Evolutionary conservation across 2,113 vertebrate species (phyloP), one percentile per base, ranked within the genome.

Genomic region (Corapipo altera): DNA sequence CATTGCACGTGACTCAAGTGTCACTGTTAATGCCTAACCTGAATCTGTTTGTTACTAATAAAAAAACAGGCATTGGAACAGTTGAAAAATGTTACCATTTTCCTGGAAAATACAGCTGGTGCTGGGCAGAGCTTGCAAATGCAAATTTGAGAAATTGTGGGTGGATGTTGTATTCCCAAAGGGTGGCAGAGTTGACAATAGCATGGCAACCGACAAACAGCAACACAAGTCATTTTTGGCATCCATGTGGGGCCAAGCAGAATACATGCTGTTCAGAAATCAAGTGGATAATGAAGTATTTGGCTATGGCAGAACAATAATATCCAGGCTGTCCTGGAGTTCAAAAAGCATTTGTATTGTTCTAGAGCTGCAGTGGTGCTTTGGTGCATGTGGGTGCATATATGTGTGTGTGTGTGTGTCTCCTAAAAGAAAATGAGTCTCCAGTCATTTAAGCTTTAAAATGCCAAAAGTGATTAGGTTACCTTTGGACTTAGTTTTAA

Each of bases 401-500:
- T 51, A 1, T 58, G 3, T 3, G 0, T 51, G 2, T 58, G 3
- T 65, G 9, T 64, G 4, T 49, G 13, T 49, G 5, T 52, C 21
- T 82, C 43, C 33, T 55, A 55, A 79, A 48, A 59, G 11, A 80
- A 73, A 72, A 52, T 6, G 9, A 52, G 18, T 46, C 27, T 46
- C 7, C 19, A 52, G 1, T 76, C 49, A 59, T 43, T 85, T 88
- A 62, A 35, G 49, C 20, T 73, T 74, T 16, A 35, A n/a, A 85
- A 61, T 77, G 26, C 21, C 17, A 16, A 4, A 83, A 80, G 9
- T 32, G 0, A 48, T 48, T 57, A n/a, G 27, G 27, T 70, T 80
- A 64, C 9, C 5, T 76, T 90, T 80, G 51, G 35, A n/a, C 35
- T 61, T 74, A 15, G 16, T 70, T 91, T 72, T 48, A 6, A 91